A percentile compares a stretch with the other conserved stretches of the same genome.
Evolutionary conservation across 2,888 invertebrate species (phyloP).

Genomic region (Cybosia mesomella): DNA sequence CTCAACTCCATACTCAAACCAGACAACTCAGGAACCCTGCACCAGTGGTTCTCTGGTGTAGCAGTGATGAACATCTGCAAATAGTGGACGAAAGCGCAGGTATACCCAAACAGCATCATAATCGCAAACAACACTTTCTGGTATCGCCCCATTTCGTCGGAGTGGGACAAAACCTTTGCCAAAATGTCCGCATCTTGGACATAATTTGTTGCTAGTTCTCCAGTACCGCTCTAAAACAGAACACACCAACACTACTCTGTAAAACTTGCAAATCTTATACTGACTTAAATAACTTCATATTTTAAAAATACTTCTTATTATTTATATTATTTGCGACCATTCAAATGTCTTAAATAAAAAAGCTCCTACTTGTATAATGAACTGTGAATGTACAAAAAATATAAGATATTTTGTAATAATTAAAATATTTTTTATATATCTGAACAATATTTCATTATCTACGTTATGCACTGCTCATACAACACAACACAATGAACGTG

Average conservation of each 20-base stretch:
- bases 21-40: constrained; percentile 67
- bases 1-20: constrained; percentile 64
- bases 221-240: background rate
- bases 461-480: background rate
- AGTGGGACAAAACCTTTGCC: constrained; percentile 65
- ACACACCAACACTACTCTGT: background rate
- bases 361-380: background rate
- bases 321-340: background rate
- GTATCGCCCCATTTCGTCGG: constrained; percentile 73
- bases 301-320: no score
- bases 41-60: constrained; percentile 75
- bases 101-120: constrained; percentile 72
- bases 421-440: no score
- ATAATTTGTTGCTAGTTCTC: background rate
- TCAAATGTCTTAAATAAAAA: no score
- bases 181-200: constrained; percentile 50
- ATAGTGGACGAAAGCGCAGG: constrained; percentile 75
- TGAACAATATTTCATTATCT: background rate
- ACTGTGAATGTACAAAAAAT: no score
- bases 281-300: background rate
- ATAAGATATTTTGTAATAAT: background rate
- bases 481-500: background rate
- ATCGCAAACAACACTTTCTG: constrained; percentile 69
- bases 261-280: background rate
- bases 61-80: constrained; percentile 76